Base-by-base conservation (phyloP, 2,888 invertebrate genomes). In the Smittia sp. region DNA sequence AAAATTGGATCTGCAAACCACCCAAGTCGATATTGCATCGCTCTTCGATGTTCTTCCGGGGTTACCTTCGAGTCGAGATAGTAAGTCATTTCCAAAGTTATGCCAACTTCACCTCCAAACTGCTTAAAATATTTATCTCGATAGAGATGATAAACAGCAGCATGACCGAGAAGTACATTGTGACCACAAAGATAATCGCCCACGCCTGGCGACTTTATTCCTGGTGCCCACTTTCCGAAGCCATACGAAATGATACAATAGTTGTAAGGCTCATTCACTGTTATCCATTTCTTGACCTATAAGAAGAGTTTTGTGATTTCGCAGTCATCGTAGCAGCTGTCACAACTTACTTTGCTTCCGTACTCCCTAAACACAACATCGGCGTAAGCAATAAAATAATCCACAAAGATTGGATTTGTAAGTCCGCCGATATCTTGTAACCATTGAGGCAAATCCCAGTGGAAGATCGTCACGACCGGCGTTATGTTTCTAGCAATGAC, bases 381-480 rank as follows among this genome's bases (percentile, higher is more conserved):
- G 0, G 85, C 85, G 76, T 85, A 86, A n/a, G 83, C 82, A 73
- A 80, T 82, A 73, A 84, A 86, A 81, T 85, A 85, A 39, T 82
- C 80, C 0, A 82, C 76, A 41, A 85, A 77, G 0, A 82, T 58
- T 0, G 83, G 80, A 75, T 84, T 85, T 0, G 80, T 74, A 73
- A 83, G 84, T 4, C 88, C 88, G 4, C 87, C 87, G 6, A 85
- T 76, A 0, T 85, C 84, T 76, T 86, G 86, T 0, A 88, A 79
- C 54, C 81, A 81, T 74, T 84, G 82, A 0, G 86, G 86, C 39
- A 86, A 77, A 77, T 87, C 86, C 83, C 85, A 85, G 74, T 87
- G 86, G 76, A 83, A 85, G 38, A 87, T 78, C 0, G 86, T 85
- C 77, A 89, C 81, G 79, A 87, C 80, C 0, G 90, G 90, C 66